Conservation (phyloP, 2,797 vertebrate genomes). For the Podarcis lilfordi region DNA sequence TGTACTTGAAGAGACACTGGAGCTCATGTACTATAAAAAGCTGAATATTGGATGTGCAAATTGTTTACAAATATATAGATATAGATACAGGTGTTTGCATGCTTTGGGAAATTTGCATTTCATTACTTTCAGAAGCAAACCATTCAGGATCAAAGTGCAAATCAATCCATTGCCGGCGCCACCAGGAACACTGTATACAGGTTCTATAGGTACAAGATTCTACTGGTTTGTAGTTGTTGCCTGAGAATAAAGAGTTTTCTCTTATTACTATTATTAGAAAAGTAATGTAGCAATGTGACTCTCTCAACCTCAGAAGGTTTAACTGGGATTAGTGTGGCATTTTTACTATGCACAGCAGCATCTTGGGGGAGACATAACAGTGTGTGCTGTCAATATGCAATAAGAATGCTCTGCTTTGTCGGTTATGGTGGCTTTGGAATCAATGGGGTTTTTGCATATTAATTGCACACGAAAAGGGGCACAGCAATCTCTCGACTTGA, state of each 20-base stretch:
- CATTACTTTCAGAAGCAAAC: constrained; percentile 22
- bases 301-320: constrained; percentile 34
- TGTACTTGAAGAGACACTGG: no score
- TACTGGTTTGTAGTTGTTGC: not conserved
- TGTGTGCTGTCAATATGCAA: constrained; percentile 53
- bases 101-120: accelerated
- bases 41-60: not conserved
- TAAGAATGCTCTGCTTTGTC: constrained; percentile 33
- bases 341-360: constrained; percentile 55
- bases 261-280: constrained; percentile 9
- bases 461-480: constrained; percentile 61
- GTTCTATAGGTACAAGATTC: not conserved
- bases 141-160: not conserved
- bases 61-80: not conserved
- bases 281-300: not conserved
- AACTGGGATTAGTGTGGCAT: constrained; percentile 51
- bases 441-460: constrained; percentile 74
- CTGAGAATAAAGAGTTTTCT: not conserved
- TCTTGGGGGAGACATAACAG: constrained; percentile 45
- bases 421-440: constrained; percentile 54
- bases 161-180: not conserved
- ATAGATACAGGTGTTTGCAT: not conserved
- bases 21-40: not conserved
- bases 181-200: accelerated
- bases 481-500: constrained; percentile 66